Conservation (phyloP, 1,140 invertebrate genomes). For the Goniozus legneri region DNA sequence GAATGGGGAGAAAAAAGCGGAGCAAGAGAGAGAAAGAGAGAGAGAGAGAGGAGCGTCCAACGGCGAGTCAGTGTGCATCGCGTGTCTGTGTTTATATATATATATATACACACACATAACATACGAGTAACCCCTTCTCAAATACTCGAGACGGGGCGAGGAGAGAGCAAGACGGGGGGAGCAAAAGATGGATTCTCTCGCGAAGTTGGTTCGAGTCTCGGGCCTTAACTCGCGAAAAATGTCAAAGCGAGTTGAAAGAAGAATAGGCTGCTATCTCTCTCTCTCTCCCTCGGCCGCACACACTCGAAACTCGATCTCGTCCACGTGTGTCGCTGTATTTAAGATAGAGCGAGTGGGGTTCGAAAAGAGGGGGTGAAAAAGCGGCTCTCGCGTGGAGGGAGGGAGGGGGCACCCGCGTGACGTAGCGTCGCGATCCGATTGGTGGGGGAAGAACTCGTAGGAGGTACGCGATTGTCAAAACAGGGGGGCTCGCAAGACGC, state of each 20-base stretch:
- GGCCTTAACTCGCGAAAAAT: conserved; percentile 40
- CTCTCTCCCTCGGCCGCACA: neutral
- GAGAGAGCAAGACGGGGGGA: conserved; percentile 7
- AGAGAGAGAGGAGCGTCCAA: conserved; percentile 5
- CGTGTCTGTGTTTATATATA: too few species aligned
- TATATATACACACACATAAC: too few species aligned
- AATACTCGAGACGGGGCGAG: neutral
- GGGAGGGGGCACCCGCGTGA: conserved; percentile 11
- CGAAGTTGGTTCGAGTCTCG: conserved; percentile 32
- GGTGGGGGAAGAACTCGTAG: too few species aligned
- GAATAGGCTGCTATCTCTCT: conserved; percentile 19
- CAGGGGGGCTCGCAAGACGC: conserved; percentile 41
- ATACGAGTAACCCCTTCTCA: too few species aligned
- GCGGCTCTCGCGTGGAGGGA: too few species aligned
- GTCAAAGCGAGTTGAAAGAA: conserved; percentile 35
- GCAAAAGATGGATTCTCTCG: conserved; percentile 34
- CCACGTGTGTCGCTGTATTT: conserved; percentile 21
- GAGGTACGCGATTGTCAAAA: conserved; percentile 51
- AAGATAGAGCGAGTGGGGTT: conserved; percentile 17
- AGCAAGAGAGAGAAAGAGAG: conserved; percentile 8
- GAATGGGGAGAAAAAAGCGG: conserved; percentile 7
- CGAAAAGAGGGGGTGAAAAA: neutral
- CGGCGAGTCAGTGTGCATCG: too few species aligned
- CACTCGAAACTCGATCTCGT: neutral
- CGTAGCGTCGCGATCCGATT: too few species aligned